Percentiles rank a stretch among this genome's conserved stretches.
Evolutionary conservation across 2,113 vertebrate species (phyloP).

Genomic region (Coptodon rendalli): DNA sequence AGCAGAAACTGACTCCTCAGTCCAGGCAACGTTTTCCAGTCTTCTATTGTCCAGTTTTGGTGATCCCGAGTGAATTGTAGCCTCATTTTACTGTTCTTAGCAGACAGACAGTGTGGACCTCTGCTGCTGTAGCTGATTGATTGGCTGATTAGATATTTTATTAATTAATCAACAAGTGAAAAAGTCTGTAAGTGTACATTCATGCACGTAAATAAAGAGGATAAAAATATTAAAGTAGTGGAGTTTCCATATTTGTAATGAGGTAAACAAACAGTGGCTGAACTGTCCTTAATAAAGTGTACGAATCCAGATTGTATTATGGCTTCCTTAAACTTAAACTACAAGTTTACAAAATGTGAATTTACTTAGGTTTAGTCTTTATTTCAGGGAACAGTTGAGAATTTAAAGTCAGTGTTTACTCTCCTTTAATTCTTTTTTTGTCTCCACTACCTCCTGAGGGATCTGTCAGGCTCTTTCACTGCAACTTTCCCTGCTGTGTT

Average conservation of each 20-base stretch:
- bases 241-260: neutral
- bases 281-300: neutral
- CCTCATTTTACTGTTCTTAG: neutral
- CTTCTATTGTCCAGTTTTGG: neutral
- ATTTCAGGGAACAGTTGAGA: neutral
- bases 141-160: neutral
- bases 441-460: neutral
- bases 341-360: neutral
- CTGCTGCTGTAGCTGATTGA: neutral
- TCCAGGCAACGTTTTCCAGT: neutral
- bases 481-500: neutral
- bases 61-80: rapidly evolving
- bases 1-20: neutral
- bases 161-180: neutral
- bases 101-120: neutral
- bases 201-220: neutral
- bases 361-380: neutral
- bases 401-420: neutral
- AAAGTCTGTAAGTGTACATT: neutral
- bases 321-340: neutral
- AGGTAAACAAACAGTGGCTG: neutral
- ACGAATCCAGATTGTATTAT: neutral
- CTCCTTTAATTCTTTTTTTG: neutral
- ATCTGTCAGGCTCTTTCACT: neutral
- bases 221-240: neutral